Percentiles rank a stretch among this genome's conserved stretches.
These are phyloP conservation scores for Megalopta genalis DNA, from an alignment of 1,140 invertebrate genomes.

Conservation along the genomic window DNA sequence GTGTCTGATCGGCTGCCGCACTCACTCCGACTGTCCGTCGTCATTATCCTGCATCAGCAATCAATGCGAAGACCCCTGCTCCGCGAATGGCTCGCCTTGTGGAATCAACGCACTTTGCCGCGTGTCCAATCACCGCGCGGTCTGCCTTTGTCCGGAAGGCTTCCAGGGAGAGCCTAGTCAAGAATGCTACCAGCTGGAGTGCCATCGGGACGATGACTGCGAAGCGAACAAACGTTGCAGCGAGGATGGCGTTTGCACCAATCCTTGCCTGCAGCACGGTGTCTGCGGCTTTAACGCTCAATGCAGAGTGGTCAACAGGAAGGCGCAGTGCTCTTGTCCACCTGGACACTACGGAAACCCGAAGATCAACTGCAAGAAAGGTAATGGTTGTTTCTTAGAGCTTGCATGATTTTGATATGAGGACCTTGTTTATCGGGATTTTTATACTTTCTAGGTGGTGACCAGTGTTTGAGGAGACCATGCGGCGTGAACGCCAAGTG, in stretches of 20 bases:
- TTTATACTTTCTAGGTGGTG: conserved; percentile 75
- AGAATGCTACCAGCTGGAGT: conserved; percentile 88
- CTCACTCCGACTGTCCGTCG: conserved; percentile 89
- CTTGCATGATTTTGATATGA: background rate
- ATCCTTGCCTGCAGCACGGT: conserved; percentile 88
- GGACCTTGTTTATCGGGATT: background rate
- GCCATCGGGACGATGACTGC: conserved; percentile 88
- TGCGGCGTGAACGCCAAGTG: conserved; percentile 93
- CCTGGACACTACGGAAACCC: conserved; percentile 92
- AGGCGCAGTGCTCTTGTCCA: conserved; percentile 91
- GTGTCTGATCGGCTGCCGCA: conserved; percentile 87
- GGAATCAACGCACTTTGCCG: conserved; percentile 88
- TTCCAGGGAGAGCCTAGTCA: conserved; percentile 88
- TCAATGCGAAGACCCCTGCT: conserved; percentile 89
- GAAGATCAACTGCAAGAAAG: conserved; percentile 86
- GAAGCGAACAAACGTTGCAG: conserved; percentile 88
- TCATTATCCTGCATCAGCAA: conserved; percentile 88
- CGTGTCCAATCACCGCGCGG: conserved; percentile 87
- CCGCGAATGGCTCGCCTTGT: conserved; percentile 83
- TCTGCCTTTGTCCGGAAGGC: conserved; percentile 92
- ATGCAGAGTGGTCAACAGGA: conserved; percentile 88
- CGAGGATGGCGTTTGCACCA: conserved; percentile 87
- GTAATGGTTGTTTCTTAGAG: conserved; percentile 59
- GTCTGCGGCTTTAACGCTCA: conserved; percentile 92
- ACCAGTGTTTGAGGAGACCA: conserved; percentile 88